Evolutionary conservation across 2,113 vertebrate genomes (phyloP).

Genomic region (Corythornis madagascariensis): DNA sequence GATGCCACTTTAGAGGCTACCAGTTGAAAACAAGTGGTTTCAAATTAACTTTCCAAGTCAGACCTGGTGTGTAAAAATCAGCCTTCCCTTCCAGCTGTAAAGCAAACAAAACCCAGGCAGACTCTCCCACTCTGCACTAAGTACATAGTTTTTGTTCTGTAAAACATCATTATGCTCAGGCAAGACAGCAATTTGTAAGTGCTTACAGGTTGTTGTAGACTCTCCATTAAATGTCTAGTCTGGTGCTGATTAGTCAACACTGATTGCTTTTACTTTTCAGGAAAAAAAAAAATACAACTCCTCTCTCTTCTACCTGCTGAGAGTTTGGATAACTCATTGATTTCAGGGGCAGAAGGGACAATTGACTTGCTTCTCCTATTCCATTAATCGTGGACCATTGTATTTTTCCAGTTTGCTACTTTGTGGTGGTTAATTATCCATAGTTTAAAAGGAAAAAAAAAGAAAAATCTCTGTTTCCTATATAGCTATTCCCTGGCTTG

Average conservation of each 20-base stretch:
- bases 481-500: neutral
- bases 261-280: neutral
- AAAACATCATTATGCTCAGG: neutral
- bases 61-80: neutral
- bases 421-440: neutral
- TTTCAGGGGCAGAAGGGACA: conserved; percentile 10
- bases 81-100: neutral
- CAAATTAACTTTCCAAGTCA: neutral
- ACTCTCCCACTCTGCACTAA: neutral
- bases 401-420: neutral
- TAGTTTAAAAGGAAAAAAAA: neutral
- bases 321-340: conserved; percentile 4
- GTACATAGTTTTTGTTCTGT: neutral
- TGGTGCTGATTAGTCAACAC: neutral
- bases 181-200: neutral
- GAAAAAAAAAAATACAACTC: neutral
- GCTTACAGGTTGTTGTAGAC: neutral
- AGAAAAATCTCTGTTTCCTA: neutral
- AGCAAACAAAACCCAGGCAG: neutral
- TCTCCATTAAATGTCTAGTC: neutral
- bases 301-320: neutral
- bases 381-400: neutral
- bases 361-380: neutral
- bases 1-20: neutral
- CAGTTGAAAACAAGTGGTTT: neutral